Base-by-base conservation (phyloP, 2,888 invertebrate genomes). In the Epistrophe grossulariae region DNA sequence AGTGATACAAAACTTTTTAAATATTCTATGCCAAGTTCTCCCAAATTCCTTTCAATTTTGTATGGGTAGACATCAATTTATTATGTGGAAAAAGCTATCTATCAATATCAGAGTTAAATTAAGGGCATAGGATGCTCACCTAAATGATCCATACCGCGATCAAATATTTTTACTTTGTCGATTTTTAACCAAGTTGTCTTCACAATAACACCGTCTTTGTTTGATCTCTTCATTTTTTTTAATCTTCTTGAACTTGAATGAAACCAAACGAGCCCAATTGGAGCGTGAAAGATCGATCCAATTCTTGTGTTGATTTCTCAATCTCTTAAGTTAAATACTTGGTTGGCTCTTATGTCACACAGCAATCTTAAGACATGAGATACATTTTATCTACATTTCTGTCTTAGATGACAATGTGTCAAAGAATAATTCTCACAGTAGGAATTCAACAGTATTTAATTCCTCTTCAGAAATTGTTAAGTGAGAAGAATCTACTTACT, bases 381-480 rank as follows among this genome's bases (percentile, higher is more conserved):
- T 35, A 31, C 4, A 31, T 31, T 71, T 57, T 52, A 74, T 81
- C 72, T 57, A 13, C 80, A 70, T 64, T 77, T 59, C 66, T 79
- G 71, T 71, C 76, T 72, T 59, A n/a, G 10, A 17, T 66, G 28
- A 68, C 81, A 80, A 84, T 84, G 79, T n/a, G 74, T n/a, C 24
- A 43, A 62, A 17, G 45, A 6, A n/a, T 35, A 24, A 71, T 84
- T 84, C 84, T 79, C 84, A 79, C 66, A 77, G 19, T 40, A 59
- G 45, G 45, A 76, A 80, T 77, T 80, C 76, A 84, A 79, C 84
- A 80, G 13, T 83, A 66, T 84, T 72, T 77, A 77, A 80, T 80
- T 72, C 80, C 79, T 50, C 79, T 83, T 83, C 48, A 57, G 48
- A 59, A 52, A 24, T 9, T 4, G 55, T 57, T 74, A 68, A 79